phyloP scores from a whole-genome alignment of 2,888 invertebrate genomes.

The Synanthedon tipuliformis region DNA sequence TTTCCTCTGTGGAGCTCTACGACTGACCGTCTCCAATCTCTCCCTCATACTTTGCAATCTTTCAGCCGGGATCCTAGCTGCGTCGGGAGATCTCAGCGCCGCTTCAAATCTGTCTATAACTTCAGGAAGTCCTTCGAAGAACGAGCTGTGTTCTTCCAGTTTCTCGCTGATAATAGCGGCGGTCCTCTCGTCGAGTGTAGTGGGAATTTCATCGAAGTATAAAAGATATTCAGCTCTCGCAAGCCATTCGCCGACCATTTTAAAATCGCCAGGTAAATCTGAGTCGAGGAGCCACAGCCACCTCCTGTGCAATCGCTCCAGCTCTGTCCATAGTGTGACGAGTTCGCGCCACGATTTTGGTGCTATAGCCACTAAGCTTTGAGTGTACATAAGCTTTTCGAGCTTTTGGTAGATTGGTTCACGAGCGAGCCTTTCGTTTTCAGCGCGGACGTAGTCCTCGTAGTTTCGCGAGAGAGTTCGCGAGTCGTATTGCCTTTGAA shows the following conservation, averaged over 20 bases:
- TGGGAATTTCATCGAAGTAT: constrained; percentile 84
- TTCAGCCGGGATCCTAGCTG: constrained; percentile 78
- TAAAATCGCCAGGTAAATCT: constrained; percentile 86
- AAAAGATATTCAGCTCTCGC: constrained; percentile 87
- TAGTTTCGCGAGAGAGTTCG: constrained; percentile 82
- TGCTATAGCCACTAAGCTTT: constrained; percentile 84
- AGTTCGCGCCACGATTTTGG: constrained; percentile 89
- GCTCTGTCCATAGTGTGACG: constrained; percentile 82
- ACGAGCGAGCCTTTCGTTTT: constrained; percentile 81
- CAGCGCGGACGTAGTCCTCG: constrained; percentile 83
- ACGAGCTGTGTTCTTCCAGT: constrained; percentile 88
- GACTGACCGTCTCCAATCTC: constrained; percentile 80
- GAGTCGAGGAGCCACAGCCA: constrained; percentile 94
- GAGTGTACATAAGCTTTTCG: constrained; percentile 82
- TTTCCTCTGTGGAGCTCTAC: constrained; percentile 83
- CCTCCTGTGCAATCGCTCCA: constrained; percentile 80
- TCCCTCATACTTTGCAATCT: constrained; percentile 85
- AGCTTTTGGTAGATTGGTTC: constrained; percentile 80
- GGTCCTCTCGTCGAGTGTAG: constrained; percentile 88
- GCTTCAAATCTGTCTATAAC: constrained; percentile 83
- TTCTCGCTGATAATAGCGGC: constrained; percentile 89
- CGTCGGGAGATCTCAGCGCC: constrained; percentile 76
- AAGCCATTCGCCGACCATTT: constrained; percentile 89
- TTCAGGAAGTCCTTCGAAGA: constrained; percentile 86
- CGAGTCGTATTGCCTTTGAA: constrained; percentile 81